Evolutionary conservation across 2,888 invertebrate genomes (phyloP), one percentile per base, ranked within the genome.

Genomic region (Chromoteleia sp.): DNA sequence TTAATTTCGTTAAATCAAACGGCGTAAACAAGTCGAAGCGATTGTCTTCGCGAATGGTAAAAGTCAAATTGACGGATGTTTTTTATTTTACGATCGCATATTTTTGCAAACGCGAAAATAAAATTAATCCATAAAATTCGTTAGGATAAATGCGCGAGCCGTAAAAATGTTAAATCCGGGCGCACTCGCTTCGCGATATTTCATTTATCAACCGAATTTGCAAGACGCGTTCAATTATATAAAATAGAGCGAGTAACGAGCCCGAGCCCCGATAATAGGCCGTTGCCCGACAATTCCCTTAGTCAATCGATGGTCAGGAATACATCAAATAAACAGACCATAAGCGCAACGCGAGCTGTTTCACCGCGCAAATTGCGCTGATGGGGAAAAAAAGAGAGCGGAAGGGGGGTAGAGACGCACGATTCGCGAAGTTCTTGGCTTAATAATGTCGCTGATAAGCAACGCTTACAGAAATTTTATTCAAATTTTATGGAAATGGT

Each of bases 271-370:
- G 58, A 36, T 59, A 68, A 67, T 68, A 63, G 45, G 74, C 59
- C 54, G 29, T 58, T 50, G 54, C 36, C 67, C 67, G 63, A 74
- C 74, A 74, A 74, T 80, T 73, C 41, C 65, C 61, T 36, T 17
- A 56, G 54, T 74, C 79, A 68, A 74, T 80, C 79, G 79, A 80
- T 68, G 79, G 36, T 56, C 68, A 63, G 67, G 43, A 61, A 68
- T 58, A 56, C 68, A 68, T 80, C 48, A 74, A 79, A 79, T 68
- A 74, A 80, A 75, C 74, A 75, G 56, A 68, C 56, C 48, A 68
- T 61, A 73, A 63, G 63, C 59, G 33, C 48, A 63, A 68, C 61
- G 61, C 58, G 10, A 33, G 52, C 68, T 29, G 29, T 68, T 75
- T 52, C 58, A 61, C 45, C 21, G 59, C 39, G 21, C 59, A 17